phyloP scores from a whole-genome alignment of 2,888 invertebrate species.

The Oscheius sp. region DNA sequence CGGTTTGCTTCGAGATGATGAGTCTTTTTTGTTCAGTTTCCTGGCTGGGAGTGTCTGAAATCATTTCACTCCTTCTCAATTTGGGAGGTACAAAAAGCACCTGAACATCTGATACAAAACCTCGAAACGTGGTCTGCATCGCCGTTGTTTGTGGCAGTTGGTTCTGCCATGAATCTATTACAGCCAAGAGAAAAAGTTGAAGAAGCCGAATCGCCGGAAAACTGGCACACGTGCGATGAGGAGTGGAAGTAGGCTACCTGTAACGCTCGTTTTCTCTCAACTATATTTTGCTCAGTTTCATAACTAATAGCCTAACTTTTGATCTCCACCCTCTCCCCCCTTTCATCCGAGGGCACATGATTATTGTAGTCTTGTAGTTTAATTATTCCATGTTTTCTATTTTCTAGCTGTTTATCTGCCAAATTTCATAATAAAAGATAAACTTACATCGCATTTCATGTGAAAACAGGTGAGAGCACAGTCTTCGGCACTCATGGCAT shows the following conservation, averaged over 20 bases:
- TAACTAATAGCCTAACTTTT: no score
- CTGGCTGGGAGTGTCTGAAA: not conserved
- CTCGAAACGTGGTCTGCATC: slow-evolving; percentile 15
- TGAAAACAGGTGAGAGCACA: slow-evolving; percentile 12
- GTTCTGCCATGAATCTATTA: slow-evolving; percentile 11
- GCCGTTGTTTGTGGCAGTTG: slow-evolving; percentile 15
- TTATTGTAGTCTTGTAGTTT: no score
- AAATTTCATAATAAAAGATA: not conserved
- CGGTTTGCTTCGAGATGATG: not conserved
- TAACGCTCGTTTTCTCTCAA: not conserved
- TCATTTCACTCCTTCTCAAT: not conserved
- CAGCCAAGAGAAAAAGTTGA: not conserved
- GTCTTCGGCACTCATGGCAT: not conserved
- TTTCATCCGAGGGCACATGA: no score
- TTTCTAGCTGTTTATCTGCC: not conserved
- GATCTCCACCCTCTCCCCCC: no score
- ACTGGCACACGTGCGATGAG: not conserved
- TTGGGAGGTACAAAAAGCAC: not conserved
- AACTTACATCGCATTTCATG: slow-evolving; percentile 14
- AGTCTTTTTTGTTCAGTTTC: not conserved
- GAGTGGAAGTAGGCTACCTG: slow-evolving; percentile 23
- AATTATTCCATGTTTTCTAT: no score
- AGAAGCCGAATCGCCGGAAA: slow-evolving; percentile 1
- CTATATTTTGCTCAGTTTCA: no score
- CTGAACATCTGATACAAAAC: slow-evolving; percentile 14